Percentiles rank a stretch among this genome's conserved stretches.
Conservation (phyloP, 2,888 invertebrate genomes). For the Pasiphila rectangulata region DNA sequence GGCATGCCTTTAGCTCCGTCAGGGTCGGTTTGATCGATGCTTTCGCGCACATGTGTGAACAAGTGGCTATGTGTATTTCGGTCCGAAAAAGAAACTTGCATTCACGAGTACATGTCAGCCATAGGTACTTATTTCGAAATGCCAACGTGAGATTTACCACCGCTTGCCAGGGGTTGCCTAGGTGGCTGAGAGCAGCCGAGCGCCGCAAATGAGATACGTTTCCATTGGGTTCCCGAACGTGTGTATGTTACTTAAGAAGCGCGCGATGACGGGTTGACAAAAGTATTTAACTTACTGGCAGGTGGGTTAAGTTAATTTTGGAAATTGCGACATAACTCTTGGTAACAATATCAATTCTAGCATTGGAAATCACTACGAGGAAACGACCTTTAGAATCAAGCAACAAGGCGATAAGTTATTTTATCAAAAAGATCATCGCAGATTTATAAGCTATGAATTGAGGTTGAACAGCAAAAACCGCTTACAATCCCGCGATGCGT, state of each 20-base stretch:
- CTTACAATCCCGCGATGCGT: conserved; percentile 20
- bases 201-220: no score
- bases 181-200: no score
- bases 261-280: no score
- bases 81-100: not conserved
- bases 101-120: no score
- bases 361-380: not conserved
- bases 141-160: no score
- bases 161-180: no score
- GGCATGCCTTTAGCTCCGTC: conserved; percentile 1
- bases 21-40: conserved; percentile 9
- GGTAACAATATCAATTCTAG: not conserved
- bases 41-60: not conserved
- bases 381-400: not conserved
- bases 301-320: no score
- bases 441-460: not conserved
- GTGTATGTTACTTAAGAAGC: no score
- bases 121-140: no score
- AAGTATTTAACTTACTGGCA: no score
- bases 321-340: no score
- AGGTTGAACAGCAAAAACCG: conserved; percentile 15
- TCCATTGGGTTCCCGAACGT: no score
- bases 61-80: not conserved
- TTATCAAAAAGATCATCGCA: conserved; percentile 1
- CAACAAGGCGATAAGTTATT: not conserved